These are phyloP conservation scores for Batillaria attramentaria DNA, from an alignment of 1,140 invertebrate genomes.

Conservation along the genomic window DNA sequence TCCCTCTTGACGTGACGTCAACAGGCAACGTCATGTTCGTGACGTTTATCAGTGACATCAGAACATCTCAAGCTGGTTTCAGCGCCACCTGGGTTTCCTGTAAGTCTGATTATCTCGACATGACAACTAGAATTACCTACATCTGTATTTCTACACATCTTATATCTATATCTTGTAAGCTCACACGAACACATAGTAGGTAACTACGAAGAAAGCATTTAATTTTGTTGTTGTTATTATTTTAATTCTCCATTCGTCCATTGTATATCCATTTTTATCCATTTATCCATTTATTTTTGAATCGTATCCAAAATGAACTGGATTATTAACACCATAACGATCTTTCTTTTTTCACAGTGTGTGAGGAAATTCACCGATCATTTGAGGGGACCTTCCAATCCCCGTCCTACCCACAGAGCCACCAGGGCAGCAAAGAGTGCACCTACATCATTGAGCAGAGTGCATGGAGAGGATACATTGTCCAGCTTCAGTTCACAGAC, in stretches of 20 bases:
- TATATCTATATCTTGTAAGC: background rate
- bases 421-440: background rate
- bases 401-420: background rate
- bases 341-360: slow-evolving; percentile 3
- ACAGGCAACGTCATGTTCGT: background rate
- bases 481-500: background rate
- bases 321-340: background rate
- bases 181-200: background rate
- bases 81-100: background rate
- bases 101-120: background rate
- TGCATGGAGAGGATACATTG: background rate
- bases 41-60: background rate
- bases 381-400: background rate
- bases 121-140: background rate
- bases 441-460: slow-evolving; percentile 11
- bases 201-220: background rate
- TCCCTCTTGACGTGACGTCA: background rate
- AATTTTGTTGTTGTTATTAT: background rate
- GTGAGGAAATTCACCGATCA: background rate
- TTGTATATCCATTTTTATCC: background rate
- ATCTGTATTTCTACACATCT: background rate
- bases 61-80: background rate
- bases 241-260: background rate
- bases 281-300: background rate
- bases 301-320: background rate